These are phyloP conservation scores for Blastobasis lacticolella DNA, from an alignment of 2,888 invertebrate genomes.

Conservation along the genomic window DNA sequence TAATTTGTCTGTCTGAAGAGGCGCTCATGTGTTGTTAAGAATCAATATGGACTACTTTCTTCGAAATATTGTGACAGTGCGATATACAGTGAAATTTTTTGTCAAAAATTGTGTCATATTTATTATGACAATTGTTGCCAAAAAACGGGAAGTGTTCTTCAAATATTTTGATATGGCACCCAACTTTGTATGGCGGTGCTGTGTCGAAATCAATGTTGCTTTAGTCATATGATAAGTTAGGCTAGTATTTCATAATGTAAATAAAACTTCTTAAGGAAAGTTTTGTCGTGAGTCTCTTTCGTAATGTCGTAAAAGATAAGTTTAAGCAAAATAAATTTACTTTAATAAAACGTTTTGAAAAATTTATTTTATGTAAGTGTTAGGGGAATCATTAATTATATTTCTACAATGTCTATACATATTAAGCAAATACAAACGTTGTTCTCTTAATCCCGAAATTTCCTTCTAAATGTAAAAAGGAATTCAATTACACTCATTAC, in stretches of 20 bases:
- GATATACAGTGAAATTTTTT: constrained; percentile 11
- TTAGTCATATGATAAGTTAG: constrained; percentile 57
- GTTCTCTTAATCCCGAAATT: no score
- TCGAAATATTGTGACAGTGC: background rate
- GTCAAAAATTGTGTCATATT: constrained; percentile 23
- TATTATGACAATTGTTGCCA: constrained; percentile 39
- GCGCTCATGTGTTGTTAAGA: constrained; percentile 32
- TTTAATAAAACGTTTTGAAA: background rate
- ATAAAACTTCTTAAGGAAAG: constrained; percentile 40
- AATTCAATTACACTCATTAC: no score
- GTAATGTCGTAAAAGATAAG: background rate
- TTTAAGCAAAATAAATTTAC: background rate
- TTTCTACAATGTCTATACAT: no score
- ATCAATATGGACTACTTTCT: constrained; percentile 6
- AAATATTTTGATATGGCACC: constrained; percentile 52
- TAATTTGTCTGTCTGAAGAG: constrained; percentile 49
- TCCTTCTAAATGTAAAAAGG: no score
- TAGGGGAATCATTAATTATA: no score
- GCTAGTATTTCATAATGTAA: constrained; percentile 47
- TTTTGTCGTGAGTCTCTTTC: constrained; percentile 4
- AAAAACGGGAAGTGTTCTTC: constrained; percentile 35
- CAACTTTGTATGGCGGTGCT: constrained; percentile 37
- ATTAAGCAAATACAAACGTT: no score
- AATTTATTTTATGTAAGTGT: background rate
- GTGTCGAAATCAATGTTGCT: constrained; percentile 51